Conservation (phyloP, 2,888 invertebrate species). For the Sepiola atlantica region DNA sequence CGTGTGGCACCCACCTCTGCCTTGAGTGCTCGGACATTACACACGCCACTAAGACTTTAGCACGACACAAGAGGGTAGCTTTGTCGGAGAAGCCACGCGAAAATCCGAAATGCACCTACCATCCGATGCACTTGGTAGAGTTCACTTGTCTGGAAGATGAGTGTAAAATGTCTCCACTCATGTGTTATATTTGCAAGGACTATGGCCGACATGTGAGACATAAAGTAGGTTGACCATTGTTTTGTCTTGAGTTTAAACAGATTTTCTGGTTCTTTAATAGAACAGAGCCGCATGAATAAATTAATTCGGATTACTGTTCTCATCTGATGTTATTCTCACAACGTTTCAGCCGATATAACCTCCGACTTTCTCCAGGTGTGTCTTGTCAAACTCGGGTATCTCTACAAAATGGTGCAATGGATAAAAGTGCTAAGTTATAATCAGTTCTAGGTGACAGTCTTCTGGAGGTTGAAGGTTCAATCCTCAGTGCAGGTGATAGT, state of each 20-base stretch:
- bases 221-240: constrained; percentile 74
- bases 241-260: not conserved
- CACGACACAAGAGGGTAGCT: constrained; percentile 78
- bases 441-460: too few species aligned
- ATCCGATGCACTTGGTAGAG: constrained; percentile 78
- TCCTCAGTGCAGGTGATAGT: too few species aligned
- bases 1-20: constrained; percentile 78
- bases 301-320: too few species aligned
- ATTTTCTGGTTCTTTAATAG: too few species aligned
- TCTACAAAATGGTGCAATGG: too few species aligned
- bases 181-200: constrained; percentile 80
- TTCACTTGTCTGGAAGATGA: constrained; percentile 79
- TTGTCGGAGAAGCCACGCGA: constrained; percentile 79
- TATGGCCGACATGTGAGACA: constrained; percentile 79
- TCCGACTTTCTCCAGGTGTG: too few species aligned
- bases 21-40: constrained; percentile 77
- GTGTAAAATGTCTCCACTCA: constrained; percentile 77
- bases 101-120: constrained; percentile 78
- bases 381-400: too few species aligned
- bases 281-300: too few species aligned
- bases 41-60: constrained; percentile 78
- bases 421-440: too few species aligned
- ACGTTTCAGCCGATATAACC: too few species aligned
- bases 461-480: too few species aligned
- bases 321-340: too few species aligned